A percentile compares a stretch with the other conserved stretches of the same genome.
Conservation (phyloP, 2,113 vertebrate genomes). For the Pachypanchax playfairii region DNA sequence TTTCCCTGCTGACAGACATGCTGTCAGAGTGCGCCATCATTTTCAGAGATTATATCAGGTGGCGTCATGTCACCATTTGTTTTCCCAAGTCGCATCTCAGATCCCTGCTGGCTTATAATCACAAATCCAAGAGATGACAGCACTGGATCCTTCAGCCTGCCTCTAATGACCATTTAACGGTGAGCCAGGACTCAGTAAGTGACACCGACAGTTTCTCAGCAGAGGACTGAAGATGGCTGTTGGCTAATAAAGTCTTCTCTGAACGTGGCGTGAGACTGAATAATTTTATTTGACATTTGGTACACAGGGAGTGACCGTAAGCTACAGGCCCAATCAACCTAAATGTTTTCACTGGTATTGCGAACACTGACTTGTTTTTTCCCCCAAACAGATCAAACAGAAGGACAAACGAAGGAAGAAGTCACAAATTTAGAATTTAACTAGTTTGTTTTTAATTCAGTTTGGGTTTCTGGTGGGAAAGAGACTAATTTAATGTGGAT, state of each 20-base stretch:
- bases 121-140: constrained; percentile 45
- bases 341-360: neutral
- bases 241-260: constrained; percentile 3
- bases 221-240: neutral
- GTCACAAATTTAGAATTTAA: constrained; percentile 42
- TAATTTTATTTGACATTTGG: neutral
- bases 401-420: neutral
- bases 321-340: neutral
- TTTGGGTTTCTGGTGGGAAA: neutral
- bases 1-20: constrained; percentile 52
- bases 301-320: neutral
- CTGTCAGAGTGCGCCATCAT: constrained; percentile 62
- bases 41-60: constrained; percentile 48
- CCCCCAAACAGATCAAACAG: constrained; percentile 11
- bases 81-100: constrained; percentile 24
- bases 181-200: constrained; percentile 3
- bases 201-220: constrained; percentile 21
- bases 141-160: constrained; percentile 22
- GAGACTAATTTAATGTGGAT: constrained; percentile 23
- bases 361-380: neutral
- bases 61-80: constrained; percentile 44
- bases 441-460: constrained; percentile 8
- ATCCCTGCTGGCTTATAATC: constrained; percentile 31
- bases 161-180: constrained; percentile 25
- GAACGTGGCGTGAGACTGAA: neutral